Evolutionary conservation across 2,113 vertebrate species (phyloP), one percentile per base, ranked within the genome.

Genomic region (Coreoperca whiteheadi): DNA sequence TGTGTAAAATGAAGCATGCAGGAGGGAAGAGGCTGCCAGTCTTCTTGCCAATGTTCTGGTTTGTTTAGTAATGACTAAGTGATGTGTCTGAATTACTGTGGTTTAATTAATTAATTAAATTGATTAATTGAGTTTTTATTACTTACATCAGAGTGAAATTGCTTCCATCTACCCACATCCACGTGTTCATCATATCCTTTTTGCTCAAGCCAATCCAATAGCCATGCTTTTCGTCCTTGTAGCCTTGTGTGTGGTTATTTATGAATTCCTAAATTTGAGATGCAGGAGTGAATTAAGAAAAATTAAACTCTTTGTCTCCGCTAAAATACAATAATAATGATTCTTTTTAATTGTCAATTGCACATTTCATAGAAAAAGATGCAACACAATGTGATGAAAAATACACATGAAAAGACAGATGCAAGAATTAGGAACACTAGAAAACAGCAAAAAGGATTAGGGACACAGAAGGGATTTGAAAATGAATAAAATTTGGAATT

Each of bases 141-240:
- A 14, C 88, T 91, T 78, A 92, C 92, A 0, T 54, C 74, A 85
- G 4, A 0, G 82, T 85, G 34, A 74, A 0, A 6, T 86, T 84
- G n/a, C 85, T 65, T 64, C 90, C 81, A 50, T 87, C 82, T 0
- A 71, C 64, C 92, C 92, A 93, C 37, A 0, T 37, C 91, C 91
- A 87, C 0, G 3, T 16, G 1, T 4, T 23, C 8, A 0, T 32
- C 0, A 0, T 1, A 6, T 43, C 4, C 1, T 2, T 16, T 0
- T 21, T 23, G 0, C 15, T 87, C 65, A 93, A 72, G 16, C 88
- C 92, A 8, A 91, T 91, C 92, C 92, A 93, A 32, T 90, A 93
- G n/a, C 87, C 87, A 0, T 91, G 66, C 0, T 0, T 16, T 0
- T 30, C 16, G 32, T 84, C 68, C 0, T 21, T 0, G 4, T 87